A percentile compares a stretch with the other conserved stretches of the same genome.
phyloP scores from a whole-genome alignment of 2,113 vertebrate genomes.

The cat (Felis catus) region F.catus_Fca126_mat1.0 CM031421.1:53255001-53255500 shows the following conservation, averaged over 20 bases:
- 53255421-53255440: not conserved
- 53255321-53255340: accelerated
- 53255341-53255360: not conserved
- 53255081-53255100: not conserved
- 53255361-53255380: not conserved
- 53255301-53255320: not conserved
- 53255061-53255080: not conserved
- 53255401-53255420: not conserved
- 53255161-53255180: not conserved
- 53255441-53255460: not conserved
- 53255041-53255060: not conserved
- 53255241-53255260: not conserved
- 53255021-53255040: not conserved
- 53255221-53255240: not conserved
- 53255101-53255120: not conserved
- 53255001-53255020: not conserved
- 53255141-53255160: not conserved
- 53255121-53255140: not conserved
- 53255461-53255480: not conserved
- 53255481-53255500: not conserved
- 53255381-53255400: accelerated
- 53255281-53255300: not conserved
- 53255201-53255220: not conserved
- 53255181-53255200: not conserved
- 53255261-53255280: not conserved